phyloP scores from a whole-genome alignment of 1,140 invertebrate species.

The Drosophila pseudoananassae region DNA sequence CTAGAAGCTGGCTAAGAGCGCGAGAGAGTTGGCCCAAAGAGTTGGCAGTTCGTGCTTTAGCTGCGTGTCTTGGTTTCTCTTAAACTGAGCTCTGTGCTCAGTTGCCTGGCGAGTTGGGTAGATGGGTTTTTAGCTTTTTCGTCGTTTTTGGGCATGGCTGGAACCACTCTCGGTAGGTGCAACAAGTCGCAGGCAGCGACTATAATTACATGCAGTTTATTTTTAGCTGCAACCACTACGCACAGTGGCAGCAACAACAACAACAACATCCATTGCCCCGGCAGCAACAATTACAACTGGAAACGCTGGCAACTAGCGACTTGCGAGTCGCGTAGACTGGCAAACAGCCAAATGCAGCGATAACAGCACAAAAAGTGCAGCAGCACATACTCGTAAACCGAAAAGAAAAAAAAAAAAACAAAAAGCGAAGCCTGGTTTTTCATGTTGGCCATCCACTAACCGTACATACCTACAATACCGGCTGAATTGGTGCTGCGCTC shows the following conservation, averaged over 20 bases:
- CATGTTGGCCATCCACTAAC: slow-evolving; percentile 28
- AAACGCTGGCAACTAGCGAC: slow-evolving; percentile 33
- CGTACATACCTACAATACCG: slow-evolving; percentile 17
- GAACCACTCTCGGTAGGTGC: slow-evolving; percentile 56
- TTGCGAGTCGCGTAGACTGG: slow-evolving; percentile 34
- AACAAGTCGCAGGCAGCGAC: slow-evolving; percentile 65
- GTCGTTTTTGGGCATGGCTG: slow-evolving; percentile 44
- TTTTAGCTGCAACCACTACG: slow-evolving; percentile 63
- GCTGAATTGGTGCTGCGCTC: slow-evolving; percentile 29
- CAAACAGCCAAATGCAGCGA: slow-evolving; percentile 61
- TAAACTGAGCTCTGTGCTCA: neutral
- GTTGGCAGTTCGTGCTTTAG: too few relatives aligned
- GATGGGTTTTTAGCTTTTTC: slow-evolving; percentile 11
- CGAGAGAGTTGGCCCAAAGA: slow-evolving; percentile 11
- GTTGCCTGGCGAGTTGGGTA: slow-evolving; percentile 14
- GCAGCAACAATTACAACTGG: slow-evolving; percentile 34
- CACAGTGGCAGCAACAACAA: slow-evolving; percentile 33
- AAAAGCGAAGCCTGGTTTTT: slow-evolving; percentile 55
- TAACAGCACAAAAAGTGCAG: slow-evolving; percentile 56
- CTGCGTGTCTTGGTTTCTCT: slow-evolving; percentile 5
- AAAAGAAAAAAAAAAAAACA: slow-evolving; percentile 26
- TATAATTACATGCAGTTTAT: slow-evolving; percentile 78
- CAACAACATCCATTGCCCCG: slow-evolving; percentile 29
- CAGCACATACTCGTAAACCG: slow-evolving; percentile 36
- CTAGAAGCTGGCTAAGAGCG: slow-evolving; percentile 28